Conservation (phyloP, 2,113 vertebrate species). For the Ramphastos sulfuratus region DNA sequence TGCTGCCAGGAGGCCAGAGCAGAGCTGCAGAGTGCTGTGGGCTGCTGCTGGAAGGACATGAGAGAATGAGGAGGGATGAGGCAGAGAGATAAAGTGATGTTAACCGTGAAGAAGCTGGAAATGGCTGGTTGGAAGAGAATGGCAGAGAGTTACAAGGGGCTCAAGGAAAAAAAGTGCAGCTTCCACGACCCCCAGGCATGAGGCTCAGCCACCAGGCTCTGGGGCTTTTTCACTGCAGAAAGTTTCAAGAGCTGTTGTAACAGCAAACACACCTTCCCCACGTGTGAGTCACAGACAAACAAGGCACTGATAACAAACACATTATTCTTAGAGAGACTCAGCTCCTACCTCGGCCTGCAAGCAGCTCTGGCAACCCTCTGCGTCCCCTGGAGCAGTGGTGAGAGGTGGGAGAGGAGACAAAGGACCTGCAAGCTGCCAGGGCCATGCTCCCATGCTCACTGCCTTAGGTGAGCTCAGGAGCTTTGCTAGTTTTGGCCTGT, state of each 20-base stretch:
- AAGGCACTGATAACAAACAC: constrained; percentile 17
- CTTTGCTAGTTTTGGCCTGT: fast-evolving
- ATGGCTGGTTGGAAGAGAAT: background rate
- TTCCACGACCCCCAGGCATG: background rate
- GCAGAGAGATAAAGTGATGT: background rate
- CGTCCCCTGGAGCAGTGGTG: background rate
- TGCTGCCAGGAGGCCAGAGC: background rate
- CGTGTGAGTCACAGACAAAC: constrained; percentile 60
- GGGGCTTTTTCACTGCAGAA: background rate
- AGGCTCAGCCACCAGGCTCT: constrained; percentile 24
- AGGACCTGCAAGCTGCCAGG: background rate
- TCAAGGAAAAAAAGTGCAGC: background rate
- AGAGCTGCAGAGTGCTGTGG: background rate
- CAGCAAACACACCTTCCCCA: constrained; percentile 57
- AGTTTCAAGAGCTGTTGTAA: constrained; percentile 50
- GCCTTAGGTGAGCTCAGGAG: background rate
- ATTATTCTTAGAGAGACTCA: constrained; percentile 50
- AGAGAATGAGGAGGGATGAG: background rate
- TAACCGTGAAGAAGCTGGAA: background rate
- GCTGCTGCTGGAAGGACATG: background rate
- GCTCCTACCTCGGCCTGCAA: background rate
- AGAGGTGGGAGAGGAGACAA: constrained; percentile 21
- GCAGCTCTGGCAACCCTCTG: background rate
- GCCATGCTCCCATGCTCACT: background rate
- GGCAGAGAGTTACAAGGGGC: background rate